Evolutionary conservation across 2,888 invertebrate species (phyloP).

Genomic region (Pristionchus entomophagus): DNA sequence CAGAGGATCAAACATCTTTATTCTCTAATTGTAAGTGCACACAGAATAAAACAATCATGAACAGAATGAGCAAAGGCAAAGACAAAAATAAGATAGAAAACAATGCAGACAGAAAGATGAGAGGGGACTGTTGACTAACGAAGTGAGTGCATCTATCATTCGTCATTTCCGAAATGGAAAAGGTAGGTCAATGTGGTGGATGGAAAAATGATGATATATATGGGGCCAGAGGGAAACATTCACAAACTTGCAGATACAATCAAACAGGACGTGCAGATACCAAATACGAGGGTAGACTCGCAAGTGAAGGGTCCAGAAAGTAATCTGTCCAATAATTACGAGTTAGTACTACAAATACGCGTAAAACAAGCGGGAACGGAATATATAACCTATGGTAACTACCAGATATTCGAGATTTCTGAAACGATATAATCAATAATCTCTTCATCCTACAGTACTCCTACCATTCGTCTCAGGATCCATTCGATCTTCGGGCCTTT

Average conservation of each 20-base stretch:
- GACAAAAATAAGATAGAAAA: not conserved
- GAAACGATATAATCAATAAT: not conserved
- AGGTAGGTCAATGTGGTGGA: no score
- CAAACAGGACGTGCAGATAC: not conserved
- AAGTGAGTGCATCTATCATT: no score
- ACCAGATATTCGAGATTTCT: not conserved
- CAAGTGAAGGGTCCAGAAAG: not conserved
- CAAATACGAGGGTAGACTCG: not conserved
- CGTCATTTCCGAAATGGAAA: not conserved
- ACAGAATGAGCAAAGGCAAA: not conserved
- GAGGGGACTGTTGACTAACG: no score
- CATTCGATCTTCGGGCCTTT: conserved; percentile 23
- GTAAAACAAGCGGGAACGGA: conserved; percentile 4
- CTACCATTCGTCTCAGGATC: not conserved
- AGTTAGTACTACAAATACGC: not conserved
- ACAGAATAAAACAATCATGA: conserved; percentile 6
- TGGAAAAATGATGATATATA: no score
- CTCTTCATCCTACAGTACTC: not conserved
- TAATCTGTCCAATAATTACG: not conserved
- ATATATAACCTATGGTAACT: not conserved
- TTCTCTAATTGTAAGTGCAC: conserved; percentile 2
- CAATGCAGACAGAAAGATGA: not conserved
- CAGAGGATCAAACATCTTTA: not conserved
- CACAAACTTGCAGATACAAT: conserved; percentile 6
- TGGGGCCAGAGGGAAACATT: not conserved